These are phyloP conservation scores for Cotesia chilonis DNA, from an alignment of 1,140 invertebrate genomes.

Conservation along the genomic window DNA sequence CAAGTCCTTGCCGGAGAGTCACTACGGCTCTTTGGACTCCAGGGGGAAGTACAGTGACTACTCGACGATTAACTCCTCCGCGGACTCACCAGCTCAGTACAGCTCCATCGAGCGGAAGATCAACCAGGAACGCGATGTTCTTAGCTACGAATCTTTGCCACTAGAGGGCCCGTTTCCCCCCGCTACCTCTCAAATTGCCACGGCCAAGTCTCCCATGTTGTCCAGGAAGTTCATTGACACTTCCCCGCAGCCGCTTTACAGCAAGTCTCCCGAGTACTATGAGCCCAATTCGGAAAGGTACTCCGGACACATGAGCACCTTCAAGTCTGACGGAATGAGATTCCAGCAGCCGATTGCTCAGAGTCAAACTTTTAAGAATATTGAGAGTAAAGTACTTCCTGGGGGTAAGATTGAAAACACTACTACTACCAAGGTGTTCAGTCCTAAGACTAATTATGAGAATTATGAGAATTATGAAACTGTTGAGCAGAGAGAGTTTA, in stretches of 20 bases:
- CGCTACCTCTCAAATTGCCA: conserved; percentile 20
- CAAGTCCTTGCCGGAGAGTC: conserved; percentile 37
- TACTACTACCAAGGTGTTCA: conserved; percentile 49
- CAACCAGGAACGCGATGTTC: conserved; percentile 47
- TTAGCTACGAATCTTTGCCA: conserved; percentile 34
- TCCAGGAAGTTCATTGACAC: neutral
- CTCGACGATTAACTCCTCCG: conserved; percentile 34
- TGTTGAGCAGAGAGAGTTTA: conserved; percentile 58
- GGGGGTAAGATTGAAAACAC: conserved; percentile 56
- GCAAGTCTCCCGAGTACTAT: conserved; percentile 45
- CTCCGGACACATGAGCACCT: conserved; percentile 53
- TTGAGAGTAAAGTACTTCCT: conserved; percentile 51
- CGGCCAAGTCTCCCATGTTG: conserved; percentile 10
- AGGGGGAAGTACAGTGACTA: conserved; percentile 31
- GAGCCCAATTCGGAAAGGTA: conserved; percentile 42
- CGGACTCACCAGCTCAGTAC: conserved; percentile 51
- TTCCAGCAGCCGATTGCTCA: conserved; percentile 41
- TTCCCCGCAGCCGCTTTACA: conserved; percentile 22
- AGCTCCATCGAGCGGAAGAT: conserved; percentile 58
- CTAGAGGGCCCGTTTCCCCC: conserved; percentile 33
- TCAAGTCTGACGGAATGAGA: conserved; percentile 38
- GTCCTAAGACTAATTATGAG: conserved; percentile 34
- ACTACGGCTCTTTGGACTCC: conserved; percentile 43
- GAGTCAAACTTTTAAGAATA: conserved; percentile 51
- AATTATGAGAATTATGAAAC: conserved; percentile 60